phyloP scores from a whole-genome alignment of 2,113 vertebrate genomes.

The Clinocottus analis region DNA sequence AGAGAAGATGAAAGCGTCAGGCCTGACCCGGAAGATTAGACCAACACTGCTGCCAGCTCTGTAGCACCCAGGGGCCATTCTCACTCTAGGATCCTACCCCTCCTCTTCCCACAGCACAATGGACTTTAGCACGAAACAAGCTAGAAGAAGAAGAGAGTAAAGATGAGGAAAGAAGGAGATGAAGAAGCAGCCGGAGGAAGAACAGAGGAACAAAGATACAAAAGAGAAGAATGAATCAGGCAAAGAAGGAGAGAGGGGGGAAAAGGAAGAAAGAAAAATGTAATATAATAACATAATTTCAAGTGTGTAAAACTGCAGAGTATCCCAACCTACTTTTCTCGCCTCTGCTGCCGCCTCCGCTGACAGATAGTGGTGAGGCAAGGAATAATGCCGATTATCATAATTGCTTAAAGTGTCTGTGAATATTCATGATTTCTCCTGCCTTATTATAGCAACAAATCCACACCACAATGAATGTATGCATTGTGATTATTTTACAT shows the following conservation, averaged over 20 bases:
- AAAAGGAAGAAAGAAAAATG: slow-evolving; percentile 47
- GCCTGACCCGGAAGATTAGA: slow-evolving; percentile 86
- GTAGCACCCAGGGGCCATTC: slow-evolving; percentile 79
- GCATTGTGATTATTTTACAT: slow-evolving; percentile 78
- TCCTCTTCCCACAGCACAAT: slow-evolving; percentile 69
- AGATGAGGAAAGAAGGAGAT: slow-evolving; percentile 51
- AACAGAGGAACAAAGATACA: slow-evolving; percentile 45
- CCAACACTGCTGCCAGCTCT: slow-evolving; percentile 81
- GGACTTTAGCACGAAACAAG: slow-evolving; percentile 68
- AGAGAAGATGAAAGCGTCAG: slow-evolving; percentile 82
- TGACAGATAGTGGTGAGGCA: slow-evolving; percentile 75
- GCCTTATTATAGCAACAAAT: slow-evolving; percentile 82
- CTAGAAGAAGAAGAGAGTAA: slow-evolving; percentile 53
- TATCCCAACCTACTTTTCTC: slow-evolving; percentile 77
- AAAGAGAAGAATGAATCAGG: slow-evolving; percentile 38
- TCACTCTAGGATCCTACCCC: slow-evolving; percentile 72
- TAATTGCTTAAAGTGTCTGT: slow-evolving; percentile 84
- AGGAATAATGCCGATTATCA: slow-evolving; percentile 81
- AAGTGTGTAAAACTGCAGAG: slow-evolving; percentile 65
- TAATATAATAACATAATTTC: slow-evolving; percentile 50
- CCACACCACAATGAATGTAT: slow-evolving; percentile 79
- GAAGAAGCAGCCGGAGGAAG: slow-evolving; percentile 45
- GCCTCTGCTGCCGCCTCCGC: slow-evolving; percentile 67
- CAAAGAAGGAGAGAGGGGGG: slow-evolving; percentile 35
- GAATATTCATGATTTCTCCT: slow-evolving; percentile 82